These are phyloP conservation scores for Euplexia lucipara DNA, from an alignment of 2,888 invertebrate genomes.

Conservation along the genomic window DNA sequence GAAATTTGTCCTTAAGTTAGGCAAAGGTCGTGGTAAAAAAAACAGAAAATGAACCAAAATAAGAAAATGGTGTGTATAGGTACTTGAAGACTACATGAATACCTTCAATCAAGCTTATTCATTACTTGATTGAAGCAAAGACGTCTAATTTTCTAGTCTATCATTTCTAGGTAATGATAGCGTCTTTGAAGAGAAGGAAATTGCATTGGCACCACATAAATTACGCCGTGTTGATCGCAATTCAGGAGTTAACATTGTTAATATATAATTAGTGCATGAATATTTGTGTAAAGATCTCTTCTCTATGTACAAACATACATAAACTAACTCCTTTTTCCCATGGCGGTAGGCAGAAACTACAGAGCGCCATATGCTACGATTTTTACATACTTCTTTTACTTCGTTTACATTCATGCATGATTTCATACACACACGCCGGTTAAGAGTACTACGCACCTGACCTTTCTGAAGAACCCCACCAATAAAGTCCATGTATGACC, in stretches of 20 bases:
- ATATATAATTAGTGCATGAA: not conserved
- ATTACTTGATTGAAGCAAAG: slow-evolving; percentile 21
- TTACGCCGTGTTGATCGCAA: slow-evolving; percentile 5
- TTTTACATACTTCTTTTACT: too few species aligned
- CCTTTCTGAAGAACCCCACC: too few species aligned
- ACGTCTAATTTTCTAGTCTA: slow-evolving; percentile 32
- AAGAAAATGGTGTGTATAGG: not conserved
- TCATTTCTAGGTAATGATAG: slow-evolving; percentile 22
- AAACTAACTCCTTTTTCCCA: too few species aligned
- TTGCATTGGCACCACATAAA: slow-evolving; percentile 13
- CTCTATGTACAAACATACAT: too few species aligned
- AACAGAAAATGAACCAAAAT: not conserved
- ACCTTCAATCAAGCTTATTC: slow-evolving; percentile 58
- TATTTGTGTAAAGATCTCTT: not conserved
- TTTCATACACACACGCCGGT: too few species aligned
- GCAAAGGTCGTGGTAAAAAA: too few species aligned
- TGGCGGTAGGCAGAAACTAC: too few species aligned
- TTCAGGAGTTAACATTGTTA: not conserved
- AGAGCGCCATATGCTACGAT: too few species aligned
- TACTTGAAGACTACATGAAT: slow-evolving; percentile 45
- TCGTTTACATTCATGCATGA: too few species aligned
- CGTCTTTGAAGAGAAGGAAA: slow-evolving; percentile 5
- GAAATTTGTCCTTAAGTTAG: not conserved
- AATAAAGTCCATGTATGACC: too few species aligned
- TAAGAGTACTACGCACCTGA: too few species aligned